Evolutionary conservation across 2,797 vertebrate genomes (phyloP).

Genomic region (Cyprinodon diabolis): DNA sequence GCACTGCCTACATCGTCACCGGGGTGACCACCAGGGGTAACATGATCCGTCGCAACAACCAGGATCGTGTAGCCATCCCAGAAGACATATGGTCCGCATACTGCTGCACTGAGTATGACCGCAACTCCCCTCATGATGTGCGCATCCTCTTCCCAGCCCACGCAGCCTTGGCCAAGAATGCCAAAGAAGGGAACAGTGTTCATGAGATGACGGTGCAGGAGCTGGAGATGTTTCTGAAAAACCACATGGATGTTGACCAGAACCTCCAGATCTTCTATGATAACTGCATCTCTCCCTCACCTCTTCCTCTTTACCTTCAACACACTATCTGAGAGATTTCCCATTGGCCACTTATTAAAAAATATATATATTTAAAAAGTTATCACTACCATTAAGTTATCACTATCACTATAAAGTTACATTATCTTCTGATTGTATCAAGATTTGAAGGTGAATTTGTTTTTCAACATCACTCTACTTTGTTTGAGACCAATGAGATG

Average conservation of each 20-base stretch:
- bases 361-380: too few relatives aligned
- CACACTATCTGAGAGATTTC: slow-evolving; percentile 62
- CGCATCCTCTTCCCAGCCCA: slow-evolving; percentile 70
- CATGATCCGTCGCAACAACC: slow-evolving; percentile 77
- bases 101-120: slow-evolving; percentile 79
- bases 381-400: too few relatives aligned
- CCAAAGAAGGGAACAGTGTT: slow-evolving; percentile 69
- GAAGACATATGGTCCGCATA: slow-evolving; percentile 79
- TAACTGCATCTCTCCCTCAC: slow-evolving; percentile 77
- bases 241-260: slow-evolving; percentile 67
- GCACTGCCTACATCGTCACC: slow-evolving; percentile 71
- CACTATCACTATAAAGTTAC: too few relatives aligned
- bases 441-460: slow-evolving; percentile 1
- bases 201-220: slow-evolving; percentile 70
- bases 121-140: slow-evolving; percentile 64
- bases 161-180: slow-evolving; percentile 69
- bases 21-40: slow-evolving; percentile 75
- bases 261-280: slow-evolving; percentile 79
- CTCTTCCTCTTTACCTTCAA: slow-evolving; percentile 75
- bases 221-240: slow-evolving; percentile 71
- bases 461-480: not conserved
- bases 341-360: not conserved
- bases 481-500: slow-evolving; percentile 10
- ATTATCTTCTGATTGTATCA: slow-evolving; percentile 8
- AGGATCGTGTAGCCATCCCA: slow-evolving; percentile 74